Evolutionary conservation across 2,113 vertebrate species (phyloP), one percentile per base, ranked within the genome.

Genomic region (Synchiropus splendidus): DNA sequence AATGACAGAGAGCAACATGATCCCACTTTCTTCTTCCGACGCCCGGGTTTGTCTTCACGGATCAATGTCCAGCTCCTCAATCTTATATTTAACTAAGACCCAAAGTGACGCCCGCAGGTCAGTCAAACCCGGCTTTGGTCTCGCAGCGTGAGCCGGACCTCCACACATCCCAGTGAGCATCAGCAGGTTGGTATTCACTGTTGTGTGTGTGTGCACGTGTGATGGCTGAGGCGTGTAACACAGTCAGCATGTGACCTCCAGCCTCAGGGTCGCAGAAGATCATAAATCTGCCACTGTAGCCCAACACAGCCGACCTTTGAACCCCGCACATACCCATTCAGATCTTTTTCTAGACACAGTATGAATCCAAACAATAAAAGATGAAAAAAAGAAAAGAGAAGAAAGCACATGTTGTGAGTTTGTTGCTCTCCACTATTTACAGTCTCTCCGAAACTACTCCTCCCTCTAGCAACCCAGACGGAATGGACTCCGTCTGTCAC

Each of bases 221-320:
- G 48, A 43, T 18, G 33, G 40, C 49, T 51, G 35, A 52, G 27
- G 67, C 55, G 31, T 69, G 59, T 78, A 82, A 82, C 65, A 72
- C 55, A 67, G 51, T 51, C 74, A 70, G 45, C 52, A 59, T 78
- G 79, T 67, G 72, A 71, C 72, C 74, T 67, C 39, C 39, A 46
- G 50, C 35, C 42, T 57, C 45, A 33, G 46, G 42, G 54, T 31
- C 54, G 51, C 47, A 62, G 51, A 32, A 61, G 61, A 32, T 42
- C 45, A 69, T 79, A 74, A 74, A 76, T 76, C 77, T 74, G 61
- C 55, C 68, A 48, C 35, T 31, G 41, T 47, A 32, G 33, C 63
- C 59, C 48, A 47, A 63, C 61, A 58, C 56, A 45, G 40, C n/a
- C 16, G 44, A 68, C 70, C 67, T 65, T n/a, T 69, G 64, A 72